Conservation (phyloP, 2,888 invertebrate species). For the Crossocerus cetratus region DNA sequence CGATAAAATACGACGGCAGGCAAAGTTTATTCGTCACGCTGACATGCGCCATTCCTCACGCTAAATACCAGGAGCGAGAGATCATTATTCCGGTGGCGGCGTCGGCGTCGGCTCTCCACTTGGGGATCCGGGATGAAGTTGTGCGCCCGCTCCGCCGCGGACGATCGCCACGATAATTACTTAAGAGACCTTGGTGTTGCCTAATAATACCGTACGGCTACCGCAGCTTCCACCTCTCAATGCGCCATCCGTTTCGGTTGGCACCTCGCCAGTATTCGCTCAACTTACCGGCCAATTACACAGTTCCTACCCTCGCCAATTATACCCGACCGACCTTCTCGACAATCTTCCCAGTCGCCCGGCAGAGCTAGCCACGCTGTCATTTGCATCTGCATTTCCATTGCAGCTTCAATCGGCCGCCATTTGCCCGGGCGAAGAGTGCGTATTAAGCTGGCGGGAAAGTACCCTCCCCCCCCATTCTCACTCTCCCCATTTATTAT, state of each 20-base stretch:
- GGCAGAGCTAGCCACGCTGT: too few relatives aligned
- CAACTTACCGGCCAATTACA: background rate
- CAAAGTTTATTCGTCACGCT: slow-evolving; percentile 68
- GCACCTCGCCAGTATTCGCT: background rate
- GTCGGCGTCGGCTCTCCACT: slow-evolving; percentile 17
- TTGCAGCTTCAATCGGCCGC: too few relatives aligned
- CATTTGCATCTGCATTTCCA: too few relatives aligned
- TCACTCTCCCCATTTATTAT: too few relatives aligned
- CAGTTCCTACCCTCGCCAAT: background rate
- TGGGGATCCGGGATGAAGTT: slow-evolving; percentile 54
- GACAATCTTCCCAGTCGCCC: too few relatives aligned
- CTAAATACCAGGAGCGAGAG: slow-evolving; percentile 66
- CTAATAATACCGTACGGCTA: slow-evolving; percentile 5
- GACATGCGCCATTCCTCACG: slow-evolving; percentile 65
- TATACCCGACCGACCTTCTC: too few relatives aligned
- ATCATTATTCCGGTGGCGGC: slow-evolving; percentile 56
- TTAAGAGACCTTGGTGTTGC: slow-evolving; percentile 3
- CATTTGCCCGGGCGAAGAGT: too few relatives aligned
- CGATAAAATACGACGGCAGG: slow-evolving; percentile 62
- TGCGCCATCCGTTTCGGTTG: background rate
- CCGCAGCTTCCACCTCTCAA: background rate
- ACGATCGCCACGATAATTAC: slow-evolving; percentile 51
- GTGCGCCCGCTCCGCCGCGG: slow-evolving; percentile 35
- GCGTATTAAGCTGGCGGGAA: too few relatives aligned
- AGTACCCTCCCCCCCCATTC: too few relatives aligned